Evolutionary conservation across 2,113 vertebrate species (phyloP).

Genomic region (Myrmecobius fasciatus): DNA sequence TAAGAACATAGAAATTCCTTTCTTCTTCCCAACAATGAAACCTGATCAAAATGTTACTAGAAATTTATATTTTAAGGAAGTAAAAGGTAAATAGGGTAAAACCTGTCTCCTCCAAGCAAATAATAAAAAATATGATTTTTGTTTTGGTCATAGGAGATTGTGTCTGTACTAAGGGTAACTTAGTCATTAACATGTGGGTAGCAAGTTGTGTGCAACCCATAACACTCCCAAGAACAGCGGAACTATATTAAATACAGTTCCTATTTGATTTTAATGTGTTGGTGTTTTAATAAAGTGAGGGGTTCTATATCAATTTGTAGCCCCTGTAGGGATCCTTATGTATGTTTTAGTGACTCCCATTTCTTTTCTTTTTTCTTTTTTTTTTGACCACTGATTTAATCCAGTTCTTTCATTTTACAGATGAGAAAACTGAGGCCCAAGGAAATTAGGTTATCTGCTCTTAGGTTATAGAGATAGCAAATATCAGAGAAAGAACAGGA

Average conservation of each 20-base stretch:
- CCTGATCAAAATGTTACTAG: conserved; percentile 21
- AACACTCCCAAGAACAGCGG: not conserved
- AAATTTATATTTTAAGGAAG: conserved; percentile 16
- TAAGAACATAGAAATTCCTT: not conserved
- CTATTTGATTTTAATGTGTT: not conserved
- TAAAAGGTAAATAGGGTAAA: not conserved
- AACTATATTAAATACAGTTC: not conserved
- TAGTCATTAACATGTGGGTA: not conserved
- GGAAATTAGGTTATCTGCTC: not conserved
- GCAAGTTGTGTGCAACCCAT: not conserved
- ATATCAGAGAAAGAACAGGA: not conserved
- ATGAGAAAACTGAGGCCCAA: not conserved
- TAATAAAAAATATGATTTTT: not conserved
- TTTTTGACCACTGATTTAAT: not conserved
- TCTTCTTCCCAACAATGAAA: conserved; percentile 1
- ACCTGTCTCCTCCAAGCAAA: not conserved
- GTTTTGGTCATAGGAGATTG: not conserved
- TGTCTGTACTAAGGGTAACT: not conserved
- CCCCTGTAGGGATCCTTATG: not conserved
- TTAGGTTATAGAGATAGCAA: not conserved
- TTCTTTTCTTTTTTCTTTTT: not conserved
- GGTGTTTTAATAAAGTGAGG: not conserved
- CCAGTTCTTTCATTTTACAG: not conserved
- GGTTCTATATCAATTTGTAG: not conserved
- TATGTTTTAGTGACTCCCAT: not conserved